Evolutionary conservation across 2,888 invertebrate genomes (phyloP).

Genomic region (Pristionchus entomophagus): DNA sequence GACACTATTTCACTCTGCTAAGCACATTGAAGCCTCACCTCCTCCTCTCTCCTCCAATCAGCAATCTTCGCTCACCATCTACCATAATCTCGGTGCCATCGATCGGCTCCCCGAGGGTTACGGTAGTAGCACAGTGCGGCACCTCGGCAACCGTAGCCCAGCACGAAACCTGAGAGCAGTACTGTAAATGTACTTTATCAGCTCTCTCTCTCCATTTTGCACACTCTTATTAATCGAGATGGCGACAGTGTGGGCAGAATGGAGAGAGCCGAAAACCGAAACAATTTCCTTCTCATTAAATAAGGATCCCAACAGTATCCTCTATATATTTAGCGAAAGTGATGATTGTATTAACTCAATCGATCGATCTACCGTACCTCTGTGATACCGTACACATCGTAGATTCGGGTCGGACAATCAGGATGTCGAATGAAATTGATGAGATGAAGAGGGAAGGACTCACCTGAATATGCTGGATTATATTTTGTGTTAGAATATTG

Average conservation of each 20-base stretch:
- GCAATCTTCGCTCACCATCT: not conserved
- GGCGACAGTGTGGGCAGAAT: too few relatives aligned
- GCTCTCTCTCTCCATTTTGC: too few relatives aligned
- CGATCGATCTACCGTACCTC: constrained; percentile 42
- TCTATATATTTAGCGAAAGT: too few relatives aligned
- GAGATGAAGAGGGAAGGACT: constrained; percentile 43
- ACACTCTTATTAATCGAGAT: too few relatives aligned
- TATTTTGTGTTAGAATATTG: too few relatives aligned
- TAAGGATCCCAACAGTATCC: too few relatives aligned
- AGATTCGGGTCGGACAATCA: constrained; percentile 24
- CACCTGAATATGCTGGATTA: constrained; percentile 14
- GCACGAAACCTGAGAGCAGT: constrained; percentile 21
- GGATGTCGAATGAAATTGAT: not conserved
- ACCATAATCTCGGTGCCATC: constrained; percentile 32
- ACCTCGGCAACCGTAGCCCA: constrained; percentile 41
- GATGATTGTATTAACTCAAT: too few relatives aligned
- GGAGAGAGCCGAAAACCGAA: too few relatives aligned
- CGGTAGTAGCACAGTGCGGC: not conserved
- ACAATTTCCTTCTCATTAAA: too few relatives aligned
- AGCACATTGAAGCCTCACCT: too few relatives aligned
- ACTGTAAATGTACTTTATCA: not conserved
- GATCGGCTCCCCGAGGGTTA: constrained; percentile 41
- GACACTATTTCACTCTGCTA: too few relatives aligned
- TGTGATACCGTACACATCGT: constrained; percentile 45
- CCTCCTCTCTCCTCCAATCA: constrained; percentile 45